Percentiles rank a stretch among this genome's conserved stretches.
Conservation (phyloP, 2,888 invertebrate genomes). For the Pyrrhosoma nymphula region DNA sequence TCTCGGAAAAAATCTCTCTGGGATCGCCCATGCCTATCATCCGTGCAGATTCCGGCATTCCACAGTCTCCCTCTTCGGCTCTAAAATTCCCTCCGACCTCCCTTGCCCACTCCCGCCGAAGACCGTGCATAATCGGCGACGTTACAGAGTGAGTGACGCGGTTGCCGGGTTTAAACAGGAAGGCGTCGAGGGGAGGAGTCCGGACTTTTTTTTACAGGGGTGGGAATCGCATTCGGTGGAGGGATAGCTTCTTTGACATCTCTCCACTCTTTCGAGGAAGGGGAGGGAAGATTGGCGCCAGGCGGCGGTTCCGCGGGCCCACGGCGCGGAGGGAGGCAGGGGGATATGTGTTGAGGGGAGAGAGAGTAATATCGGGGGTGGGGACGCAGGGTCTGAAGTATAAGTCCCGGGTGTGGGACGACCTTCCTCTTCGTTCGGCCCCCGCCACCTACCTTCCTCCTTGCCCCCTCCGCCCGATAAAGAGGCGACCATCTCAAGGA, state of each 20-base stretch:
- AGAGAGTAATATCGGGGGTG: background rate
- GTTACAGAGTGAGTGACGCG: background rate
- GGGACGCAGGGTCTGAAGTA: background rate
- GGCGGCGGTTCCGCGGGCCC: background rate
- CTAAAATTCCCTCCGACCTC: background rate
- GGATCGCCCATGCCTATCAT: too few relatives aligned
- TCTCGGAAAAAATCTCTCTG: too few relatives aligned
- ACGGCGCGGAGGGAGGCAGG: background rate
- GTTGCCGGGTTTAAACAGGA: background rate
- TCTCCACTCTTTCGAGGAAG: background rate
- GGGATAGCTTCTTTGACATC: conserved; percentile 4
- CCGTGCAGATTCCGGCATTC: background rate
- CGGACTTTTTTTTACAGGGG: too few relatives aligned
- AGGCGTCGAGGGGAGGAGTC: background rate
- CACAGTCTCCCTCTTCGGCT: background rate
- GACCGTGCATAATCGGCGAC: conserved; percentile 14
- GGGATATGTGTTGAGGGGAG: background rate
- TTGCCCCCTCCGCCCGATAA: background rate
- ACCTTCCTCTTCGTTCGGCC: conserved; percentile 41
- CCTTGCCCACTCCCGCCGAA: background rate
- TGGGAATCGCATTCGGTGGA: background rate
- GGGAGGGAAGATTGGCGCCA: conserved; percentile 34
- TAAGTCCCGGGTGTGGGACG: conserved; percentile 48
- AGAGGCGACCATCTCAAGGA: conserved; percentile 57
- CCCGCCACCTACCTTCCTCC: background rate